Conservation (phyloP, 2,113 vertebrate genomes). For the Nothoprocta perdicaria region DNA sequence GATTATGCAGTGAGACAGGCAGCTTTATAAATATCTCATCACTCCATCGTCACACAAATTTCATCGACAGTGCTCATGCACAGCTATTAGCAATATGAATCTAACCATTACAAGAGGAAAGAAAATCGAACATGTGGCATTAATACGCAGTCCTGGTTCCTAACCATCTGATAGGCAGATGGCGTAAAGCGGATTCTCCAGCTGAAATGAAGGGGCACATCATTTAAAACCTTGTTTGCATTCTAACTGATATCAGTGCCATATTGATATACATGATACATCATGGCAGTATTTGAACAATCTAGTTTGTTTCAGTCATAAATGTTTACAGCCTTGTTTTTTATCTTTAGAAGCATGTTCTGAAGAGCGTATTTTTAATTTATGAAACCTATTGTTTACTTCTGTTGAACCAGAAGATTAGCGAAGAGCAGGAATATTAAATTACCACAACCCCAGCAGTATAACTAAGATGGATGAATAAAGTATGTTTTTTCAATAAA, state of each 20-base stretch:
- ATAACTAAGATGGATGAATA: conserved; percentile 81
- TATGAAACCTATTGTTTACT: conserved; percentile 87
- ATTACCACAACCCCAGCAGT: conserved; percentile 77
- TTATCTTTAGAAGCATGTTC: conserved; percentile 84
- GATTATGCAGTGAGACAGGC: conserved; percentile 87
- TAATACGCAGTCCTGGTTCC: conserved; percentile 91
- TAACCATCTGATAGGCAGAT: conserved; percentile 98
- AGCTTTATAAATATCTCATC: conserved; percentile 90
- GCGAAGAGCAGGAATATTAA: conserved; percentile 80
- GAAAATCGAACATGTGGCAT: conserved; percentile 93
- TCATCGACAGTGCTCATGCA: conserved; percentile 88
- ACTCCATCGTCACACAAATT: conserved; percentile 88
- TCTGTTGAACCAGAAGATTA: conserved; percentile 84
- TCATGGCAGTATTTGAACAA: conserved; percentile 90
- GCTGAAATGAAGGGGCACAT: conserved; percentile 96
- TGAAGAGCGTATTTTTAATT: conserved; percentile 84
- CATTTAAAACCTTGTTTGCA: conserved; percentile 99
- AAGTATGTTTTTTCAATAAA: conserved; percentile 78
- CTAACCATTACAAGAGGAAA: conserved; percentile 86
- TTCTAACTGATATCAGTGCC: conserved; percentile 98
- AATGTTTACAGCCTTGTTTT: conserved; percentile 93
- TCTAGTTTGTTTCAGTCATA: conserved; percentile 89
- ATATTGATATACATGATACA: conserved; percentile 99
- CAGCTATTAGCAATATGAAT: conserved; percentile 91
- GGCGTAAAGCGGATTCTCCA: conserved; percentile 90